Evolutionary conservation across 2,797 vertebrate genomes (phyloP), one percentile per base, ranked within the genome.

Genomic region (Falco columbarius): DNA sequence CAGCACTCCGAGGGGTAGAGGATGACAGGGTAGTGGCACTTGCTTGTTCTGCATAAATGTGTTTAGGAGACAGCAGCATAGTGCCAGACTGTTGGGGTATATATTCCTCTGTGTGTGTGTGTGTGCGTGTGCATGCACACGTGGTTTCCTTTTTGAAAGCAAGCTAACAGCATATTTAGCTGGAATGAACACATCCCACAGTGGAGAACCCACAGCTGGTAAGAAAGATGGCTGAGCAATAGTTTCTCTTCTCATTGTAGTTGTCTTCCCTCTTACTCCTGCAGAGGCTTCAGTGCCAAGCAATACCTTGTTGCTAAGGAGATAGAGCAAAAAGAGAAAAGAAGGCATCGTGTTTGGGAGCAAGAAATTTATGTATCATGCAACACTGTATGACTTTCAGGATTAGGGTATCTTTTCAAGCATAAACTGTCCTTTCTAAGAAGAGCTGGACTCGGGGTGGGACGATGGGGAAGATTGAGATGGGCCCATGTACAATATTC

Each of bases 221-320:
- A 51, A 73, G 81, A 90, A 93, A 85, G 83, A 85, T 67, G 86
- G 63, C 86, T 74, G 81, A 94, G 61, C 66, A 67, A 17, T 80
- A 23, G 20, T 63, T 89, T 89, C 15, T 62, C 14, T 68, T 66
- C 36, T 85, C 32, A 13, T 18, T 12, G 3, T 52, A 51, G 23
- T 56, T 75, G 62, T 47, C 85, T 93, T 90, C 36, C 51, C 18
- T 73, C 59, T 83, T 95, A 86, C 80, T 89, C 38, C 59, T 90
- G 74, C 29, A 52, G 63, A 86, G 81, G 55, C 59, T 86, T 84
- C 62, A 46, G 34, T 88, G 79, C 79, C 1, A 7, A 87, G 49
- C 61, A 90, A 36, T 44, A 26, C 54, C 54, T 34, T 83, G 93
- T 96, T 97, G 92, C 92, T 95, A 95, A 77, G 87, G 95, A 95